Evolutionary conservation across 2,888 invertebrate genomes (phyloP), one percentile per base, ranked within the genome.

Genomic region (Erynnis tages): DNA sequence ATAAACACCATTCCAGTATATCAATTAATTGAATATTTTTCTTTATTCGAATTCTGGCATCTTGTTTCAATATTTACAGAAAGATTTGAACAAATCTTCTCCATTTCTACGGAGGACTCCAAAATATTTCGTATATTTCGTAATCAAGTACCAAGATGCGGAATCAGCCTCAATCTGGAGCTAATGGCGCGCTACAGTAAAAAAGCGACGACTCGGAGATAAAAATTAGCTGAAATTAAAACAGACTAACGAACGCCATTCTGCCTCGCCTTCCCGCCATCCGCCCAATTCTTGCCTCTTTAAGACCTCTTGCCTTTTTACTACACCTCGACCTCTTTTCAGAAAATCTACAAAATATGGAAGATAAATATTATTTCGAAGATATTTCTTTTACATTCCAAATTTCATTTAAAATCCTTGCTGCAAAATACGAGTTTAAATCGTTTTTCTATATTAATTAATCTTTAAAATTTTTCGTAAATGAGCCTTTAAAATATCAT

Each of bases 151-250:
- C 67, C 82, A 83, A 82, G 55, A 69, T 21, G 5, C 8, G 6
- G 7, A 40, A 38, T 45, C 56, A 45, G 10, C 1, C 2, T 56
- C 11, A n/a, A 8, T 23, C 53, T 40, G 57, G 57, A 76, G 79
- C 83, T 88, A 87, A 87, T 87, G 87, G 86, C 75, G 78, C 79
- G 75, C 79, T 78, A 65, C 66, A 66, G 76, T 79, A 89, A 89
- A 89, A 89, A 87, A 80, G 75, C 73, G 72, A 69, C 75, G 77
- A 67, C 67, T 69, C 64, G 71, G 72, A 87, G 90, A 89, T 88
- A 86, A 89, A 87, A 90, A 90, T 90, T 90, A 90, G 90, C 85
- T 83, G 81, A 90, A 90, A 90, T 90, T 90, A 90, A 89, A 88
- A 88, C 78, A 79, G 76, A 76, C 87, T 88, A 89, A 88, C 86